Evolutionary conservation across 2,888 invertebrate species (phyloP).

Genomic region (Aethes cnicana): DNA sequence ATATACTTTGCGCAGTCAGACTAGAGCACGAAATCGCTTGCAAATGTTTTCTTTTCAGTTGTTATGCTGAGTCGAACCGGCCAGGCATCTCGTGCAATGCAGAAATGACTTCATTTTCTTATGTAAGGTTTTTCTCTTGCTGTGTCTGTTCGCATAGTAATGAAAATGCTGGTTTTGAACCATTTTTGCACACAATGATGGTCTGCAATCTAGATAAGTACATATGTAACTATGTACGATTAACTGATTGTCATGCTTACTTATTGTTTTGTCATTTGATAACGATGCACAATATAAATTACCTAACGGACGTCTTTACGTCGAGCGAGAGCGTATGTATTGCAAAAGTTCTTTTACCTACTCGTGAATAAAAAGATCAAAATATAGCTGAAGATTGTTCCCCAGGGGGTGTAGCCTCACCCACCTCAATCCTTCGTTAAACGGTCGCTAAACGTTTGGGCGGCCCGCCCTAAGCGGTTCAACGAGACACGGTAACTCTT

Average conservation of each 20-base stretch:
- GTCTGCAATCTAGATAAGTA: no score
- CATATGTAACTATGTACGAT: no score
- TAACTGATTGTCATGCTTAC: no score
- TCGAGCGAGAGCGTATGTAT: no score
- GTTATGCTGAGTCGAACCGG: conserved; percentile 4
- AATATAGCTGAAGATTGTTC: conserved; percentile 27
- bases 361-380: neutral
- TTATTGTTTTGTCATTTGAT: no score
- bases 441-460: conserved; percentile 82
- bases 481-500: conserved; percentile 49
- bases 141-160: neutral
- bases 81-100: conserved; percentile 4
- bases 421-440: conserved; percentile 72
- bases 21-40: conserved; percentile 1
- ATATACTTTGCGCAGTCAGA: neutral
- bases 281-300: no score
- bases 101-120: conserved; percentile 12
- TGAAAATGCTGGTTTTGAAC: neutral
- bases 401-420: conserved; percentile 73
- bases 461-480: conserved; percentile 77
- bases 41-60: neutral
- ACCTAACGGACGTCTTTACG: no score
- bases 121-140: neutral
- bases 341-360: neutral
- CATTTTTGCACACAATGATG: no score